Evolutionary conservation across 1,140 invertebrate species (phyloP), one percentile per base, ranked within the genome.

Genomic region (Bombus polaris): DNA sequence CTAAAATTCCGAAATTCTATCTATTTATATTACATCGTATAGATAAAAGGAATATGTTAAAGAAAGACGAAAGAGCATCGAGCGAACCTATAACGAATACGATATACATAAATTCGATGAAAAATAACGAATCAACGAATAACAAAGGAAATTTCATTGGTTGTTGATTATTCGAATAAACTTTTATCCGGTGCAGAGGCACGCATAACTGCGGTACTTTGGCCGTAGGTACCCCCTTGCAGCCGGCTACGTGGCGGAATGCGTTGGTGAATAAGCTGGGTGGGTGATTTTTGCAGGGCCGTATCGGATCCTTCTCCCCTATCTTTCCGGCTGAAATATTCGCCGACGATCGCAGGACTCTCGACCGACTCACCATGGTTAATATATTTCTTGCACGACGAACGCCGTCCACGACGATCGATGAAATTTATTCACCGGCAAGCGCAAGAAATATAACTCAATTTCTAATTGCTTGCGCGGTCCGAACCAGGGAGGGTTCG

Each of bases 161-260:
- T 35, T 9, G 28, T 28, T 62, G 25, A n/a, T 62, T 62, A n/a
- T 62, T 13, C 59, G 59, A 62, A n/a, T 1, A 62, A 62, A 62
- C 32, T 32, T 66, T 66, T 66, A 66, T 66, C 65, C n/a, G 15
- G 15, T 8, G 32, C 32, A 66, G 15, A 18, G 62, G 39, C 65
- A 35, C 72, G 66, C 66, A 87, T 47, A 59, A 80, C 72, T 66
- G 42, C 77, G 73, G 73, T 88, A 86, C 74, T 81, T 83, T 86
- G 70, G 84, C 84, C n/a, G 44, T 71, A 65, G 71, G 71, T 81
- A 81, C 32, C 62, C 72, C 87, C 87, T 88, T 59, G 84, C 81
- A 88, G 76, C 85, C 32, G 78, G 22, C 76, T 90, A 91, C 91
- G 91, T 91, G 92, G 91, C 79, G 91, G 92, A 92, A 92, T 92